Conservation (phyloP, 2,113 vertebrate genomes). For the Casuarius casuarius region DNA sequence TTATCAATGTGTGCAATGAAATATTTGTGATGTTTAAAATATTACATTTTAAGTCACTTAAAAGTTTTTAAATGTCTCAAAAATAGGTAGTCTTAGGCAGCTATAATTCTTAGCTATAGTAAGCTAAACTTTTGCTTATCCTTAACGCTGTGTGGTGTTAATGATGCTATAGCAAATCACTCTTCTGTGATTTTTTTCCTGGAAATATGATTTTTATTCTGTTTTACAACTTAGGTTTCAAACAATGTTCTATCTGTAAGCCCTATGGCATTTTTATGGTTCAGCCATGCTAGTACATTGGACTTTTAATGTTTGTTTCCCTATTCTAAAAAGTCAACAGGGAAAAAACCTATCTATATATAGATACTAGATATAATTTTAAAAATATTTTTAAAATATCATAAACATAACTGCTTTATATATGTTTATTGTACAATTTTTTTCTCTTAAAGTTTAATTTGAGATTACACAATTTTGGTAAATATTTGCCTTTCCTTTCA, state of each 20-base stretch:
- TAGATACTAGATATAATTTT: not conserved
- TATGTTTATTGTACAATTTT: not conserved
- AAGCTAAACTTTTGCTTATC: not conserved
- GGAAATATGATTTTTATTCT: no score
- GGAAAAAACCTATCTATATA: accelerated
- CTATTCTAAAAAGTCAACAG: not conserved
- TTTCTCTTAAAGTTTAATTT: not conserved
- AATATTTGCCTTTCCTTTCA: not conserved
- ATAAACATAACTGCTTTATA: not conserved
- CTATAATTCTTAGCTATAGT: not conserved
- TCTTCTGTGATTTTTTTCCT: not conserved
- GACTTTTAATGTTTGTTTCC: not conserved
- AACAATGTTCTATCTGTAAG: not conserved
- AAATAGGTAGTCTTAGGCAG: no score
- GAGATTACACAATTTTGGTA: not conserved
- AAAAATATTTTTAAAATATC: no score
- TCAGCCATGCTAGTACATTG: not conserved
- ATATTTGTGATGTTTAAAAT: no score
- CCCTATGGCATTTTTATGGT: not conserved
- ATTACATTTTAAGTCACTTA: no score
- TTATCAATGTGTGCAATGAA: not conserved
- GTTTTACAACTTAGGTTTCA: not conserved
- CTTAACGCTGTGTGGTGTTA: not conserved
- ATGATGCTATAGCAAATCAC: not conserved
- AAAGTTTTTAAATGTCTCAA: no score